Evolutionary conservation across 1,140 invertebrate genomes (phyloP).

Genomic region (Triops longicaudatus): DNA sequence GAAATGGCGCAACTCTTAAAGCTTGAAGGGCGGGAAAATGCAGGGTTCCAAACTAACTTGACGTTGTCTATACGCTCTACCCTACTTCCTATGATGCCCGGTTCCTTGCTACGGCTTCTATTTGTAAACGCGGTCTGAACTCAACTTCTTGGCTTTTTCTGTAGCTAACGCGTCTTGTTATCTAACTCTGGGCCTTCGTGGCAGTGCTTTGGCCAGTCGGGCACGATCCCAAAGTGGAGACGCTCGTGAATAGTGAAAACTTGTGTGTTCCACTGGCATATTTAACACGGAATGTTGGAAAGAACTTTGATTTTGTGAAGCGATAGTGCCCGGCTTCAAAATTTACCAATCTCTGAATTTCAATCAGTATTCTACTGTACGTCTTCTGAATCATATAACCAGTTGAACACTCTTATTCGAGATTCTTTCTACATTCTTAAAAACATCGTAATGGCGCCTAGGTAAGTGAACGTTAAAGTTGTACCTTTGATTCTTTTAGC

Average conservation of each 20-base stretch:
- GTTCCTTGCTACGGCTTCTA: neutral
- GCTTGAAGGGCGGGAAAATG: neutral
- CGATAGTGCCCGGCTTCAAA: neutral
- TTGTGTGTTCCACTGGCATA: neutral
- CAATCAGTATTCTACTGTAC: no score
- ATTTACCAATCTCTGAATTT: neutral
- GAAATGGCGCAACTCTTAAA: no score
- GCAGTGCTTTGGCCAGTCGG: neutral
- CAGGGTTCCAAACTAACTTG: neutral
- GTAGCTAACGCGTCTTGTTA: neutral
- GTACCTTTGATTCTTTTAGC: no score
- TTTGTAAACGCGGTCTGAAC: neutral
- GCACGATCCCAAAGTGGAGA: neutral
- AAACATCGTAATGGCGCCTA: no score
- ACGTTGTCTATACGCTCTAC: neutral
- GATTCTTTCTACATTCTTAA: no score
- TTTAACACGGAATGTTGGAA: neutral
- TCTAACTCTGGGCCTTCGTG: neutral
- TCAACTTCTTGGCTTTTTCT: neutral
- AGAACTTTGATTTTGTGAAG: neutral
- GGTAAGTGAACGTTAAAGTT: no score
- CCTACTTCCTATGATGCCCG: neutral
- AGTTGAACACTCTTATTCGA: no score
- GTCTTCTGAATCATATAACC: no score
- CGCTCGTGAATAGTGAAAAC: neutral